Conservation (phyloP, 1,140 invertebrate genomes). For the Physella acuta region DNA sequence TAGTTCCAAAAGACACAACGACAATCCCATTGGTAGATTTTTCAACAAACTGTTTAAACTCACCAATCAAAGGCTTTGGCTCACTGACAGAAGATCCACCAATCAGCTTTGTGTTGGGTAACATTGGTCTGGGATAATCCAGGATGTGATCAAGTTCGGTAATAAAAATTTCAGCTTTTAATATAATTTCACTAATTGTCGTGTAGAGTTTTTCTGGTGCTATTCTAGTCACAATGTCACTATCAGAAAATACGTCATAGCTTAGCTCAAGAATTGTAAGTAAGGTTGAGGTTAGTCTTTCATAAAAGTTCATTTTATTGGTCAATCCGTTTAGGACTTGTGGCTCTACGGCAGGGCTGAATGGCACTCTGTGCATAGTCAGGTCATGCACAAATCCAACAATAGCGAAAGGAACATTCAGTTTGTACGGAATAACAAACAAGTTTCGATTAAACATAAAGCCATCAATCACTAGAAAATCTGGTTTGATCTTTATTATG, state of each 20-base stretch:
- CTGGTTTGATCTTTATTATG: slow-evolving; percentile 11
- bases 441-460: slow-evolving; percentile 10
- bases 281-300: slow-evolving; percentile 5
- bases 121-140: slow-evolving; percentile 32
- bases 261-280: too few species aligned
- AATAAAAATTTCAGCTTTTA: slow-evolving; percentile 28
- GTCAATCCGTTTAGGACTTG: background rate
- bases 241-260: background rate
- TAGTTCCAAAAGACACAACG: slow-evolving; percentile 34
- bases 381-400: slow-evolving; percentile 18
- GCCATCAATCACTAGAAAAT: slow-evolving; percentile 28
- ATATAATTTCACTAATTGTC: background rate
- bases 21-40: slow-evolving; percentile 26
- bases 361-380: slow-evolving; percentile 1
- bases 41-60: slow-evolving; percentile 27
- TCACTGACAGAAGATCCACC: slow-evolving; percentile 31
- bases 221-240: background rate
- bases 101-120: slow-evolving; percentile 36
- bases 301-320: slow-evolving; percentile 22
- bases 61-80: slow-evolving; percentile 11
- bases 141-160: slow-evolving; percentile 34
- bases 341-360: slow-evolving; percentile 1
- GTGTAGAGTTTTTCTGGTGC: slow-evolving; percentile 22
- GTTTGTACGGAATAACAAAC: slow-evolving; percentile 24
- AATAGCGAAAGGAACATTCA: slow-evolving; percentile 27